Conservation (phyloP, 64 coral and sea anemone genomes). For the Platygyra sinensis region DNA sequence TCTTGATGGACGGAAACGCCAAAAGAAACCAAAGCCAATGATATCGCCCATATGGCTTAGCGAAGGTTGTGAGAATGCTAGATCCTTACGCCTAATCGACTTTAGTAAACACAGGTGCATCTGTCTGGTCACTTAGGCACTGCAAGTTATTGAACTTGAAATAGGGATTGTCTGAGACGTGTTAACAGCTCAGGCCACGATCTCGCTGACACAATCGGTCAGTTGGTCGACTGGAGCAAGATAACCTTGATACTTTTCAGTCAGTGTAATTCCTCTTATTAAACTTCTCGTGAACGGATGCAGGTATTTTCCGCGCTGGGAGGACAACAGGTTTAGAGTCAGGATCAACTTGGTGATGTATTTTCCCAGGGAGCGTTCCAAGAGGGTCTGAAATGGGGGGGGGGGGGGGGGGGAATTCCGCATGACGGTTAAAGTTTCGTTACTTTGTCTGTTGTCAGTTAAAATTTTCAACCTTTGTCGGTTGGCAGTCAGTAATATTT, state of each 20-base stretch:
- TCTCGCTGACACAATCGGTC: conserved; percentile 28
- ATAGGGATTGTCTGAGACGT: too few relatives aligned
- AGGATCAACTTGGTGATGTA: conserved; percentile 1
- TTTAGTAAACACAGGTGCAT: neutral
- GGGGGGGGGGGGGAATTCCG: too few relatives aligned
- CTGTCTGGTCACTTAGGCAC: neutral
- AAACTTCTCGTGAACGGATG: too few relatives aligned
- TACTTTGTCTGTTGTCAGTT: too few relatives aligned
- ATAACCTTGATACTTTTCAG: neutral
- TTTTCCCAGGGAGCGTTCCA: conserved; percentile 14
- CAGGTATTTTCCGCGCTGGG: too few relatives aligned
- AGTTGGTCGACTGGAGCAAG: conserved; percentile 25
- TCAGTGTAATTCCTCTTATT: too few relatives aligned
- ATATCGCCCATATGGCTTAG: neutral
- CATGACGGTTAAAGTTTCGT: too few relatives aligned
- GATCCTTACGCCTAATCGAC: neutral
- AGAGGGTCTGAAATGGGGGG: too few relatives aligned
- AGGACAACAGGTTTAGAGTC: neutral
- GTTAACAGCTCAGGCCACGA: neutral
- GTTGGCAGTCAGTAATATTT: too few relatives aligned
- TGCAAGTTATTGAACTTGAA: too few relatives aligned
- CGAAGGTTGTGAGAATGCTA: conserved; percentile 8
- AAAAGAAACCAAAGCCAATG: neutral
- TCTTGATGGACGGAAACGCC: neutral
- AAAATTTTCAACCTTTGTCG: too few relatives aligned